These are phyloP conservation scores for Hemitrygon akajei DNA, from an alignment of 2,797 vertebrate genomes.

Conservation along the genomic window DNA sequence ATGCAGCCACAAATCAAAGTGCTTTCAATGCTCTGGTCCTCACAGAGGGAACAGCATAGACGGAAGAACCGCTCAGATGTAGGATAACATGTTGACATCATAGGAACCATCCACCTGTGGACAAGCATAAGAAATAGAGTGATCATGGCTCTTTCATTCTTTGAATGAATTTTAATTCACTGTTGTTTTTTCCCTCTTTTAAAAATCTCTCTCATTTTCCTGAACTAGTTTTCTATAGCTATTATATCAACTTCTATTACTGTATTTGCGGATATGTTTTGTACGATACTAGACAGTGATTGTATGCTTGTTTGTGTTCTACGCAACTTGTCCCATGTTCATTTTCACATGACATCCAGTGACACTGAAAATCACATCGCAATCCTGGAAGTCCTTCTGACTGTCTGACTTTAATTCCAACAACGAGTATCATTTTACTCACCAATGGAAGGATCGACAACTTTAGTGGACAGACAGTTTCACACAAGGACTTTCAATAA, in stretches of 20 bases:
- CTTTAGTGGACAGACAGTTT: too few species aligned
- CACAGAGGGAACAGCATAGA: background rate
- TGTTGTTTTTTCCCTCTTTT: background rate
- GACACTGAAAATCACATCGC: too few species aligned
- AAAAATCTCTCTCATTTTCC: background rate
- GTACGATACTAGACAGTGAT: background rate
- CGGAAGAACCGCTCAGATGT: slow-evolving; percentile 57
- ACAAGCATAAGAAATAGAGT: background rate
- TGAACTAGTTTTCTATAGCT: background rate
- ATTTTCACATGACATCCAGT: background rate
- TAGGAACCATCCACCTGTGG: slow-evolving; percentile 88
- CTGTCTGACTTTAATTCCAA: too few species aligned
- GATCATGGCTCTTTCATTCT: background rate
- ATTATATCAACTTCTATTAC: background rate
- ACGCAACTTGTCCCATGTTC: background rate
- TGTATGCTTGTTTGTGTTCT: background rate
- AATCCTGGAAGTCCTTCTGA: too few species aligned
- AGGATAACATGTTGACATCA: slow-evolving; percentile 79
- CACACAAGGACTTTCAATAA: background rate
- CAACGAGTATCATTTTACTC: too few species aligned
- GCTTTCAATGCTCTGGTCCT: background rate
- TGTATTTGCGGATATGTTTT: background rate
- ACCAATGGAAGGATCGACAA: too few species aligned
- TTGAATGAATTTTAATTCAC: background rate
- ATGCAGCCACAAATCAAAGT: background rate